Percentiles rank a stretch among this genome's conserved stretches.
phyloP scores from a whole-genome alignment of 2,797 vertebrate species.

The Poeciliopsis infans region DNA sequence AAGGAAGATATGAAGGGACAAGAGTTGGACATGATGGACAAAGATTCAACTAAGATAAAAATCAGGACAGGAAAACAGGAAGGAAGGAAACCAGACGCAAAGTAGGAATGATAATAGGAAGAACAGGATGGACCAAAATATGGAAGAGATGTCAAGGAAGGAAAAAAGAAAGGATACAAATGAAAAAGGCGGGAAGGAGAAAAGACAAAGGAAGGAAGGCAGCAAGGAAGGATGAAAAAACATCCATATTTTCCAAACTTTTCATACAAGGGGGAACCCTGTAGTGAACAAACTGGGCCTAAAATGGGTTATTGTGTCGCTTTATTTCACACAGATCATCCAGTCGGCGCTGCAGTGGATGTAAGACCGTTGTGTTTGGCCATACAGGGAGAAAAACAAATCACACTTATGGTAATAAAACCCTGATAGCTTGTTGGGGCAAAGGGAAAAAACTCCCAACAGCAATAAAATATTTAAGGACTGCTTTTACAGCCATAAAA shows the following conservation, averaged over 20 bases:
- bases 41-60: not conserved
- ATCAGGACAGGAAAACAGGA: not conserved
- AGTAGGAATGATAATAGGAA: not conserved
- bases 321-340: slow-evolving; percentile 19
- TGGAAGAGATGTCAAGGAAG: not conserved
- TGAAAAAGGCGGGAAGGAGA: not conserved
- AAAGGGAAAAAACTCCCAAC: slow-evolving; percentile 25
- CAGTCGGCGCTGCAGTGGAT: slow-evolving; percentile 1
- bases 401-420: slow-evolving; percentile 20
- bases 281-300: not conserved
- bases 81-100: not conserved
- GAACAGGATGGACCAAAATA: not conserved
- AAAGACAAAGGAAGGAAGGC: not conserved
- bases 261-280: not conserved
- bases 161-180: not conserved
- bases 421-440: slow-evolving; percentile 21
- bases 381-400: not conserved
- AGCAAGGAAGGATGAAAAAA: not conserved
- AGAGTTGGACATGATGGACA: not conserved
- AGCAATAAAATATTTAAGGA: slow-evolving; percentile 63
- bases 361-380: not conserved
- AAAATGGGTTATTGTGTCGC: slow-evolving; percentile 1
- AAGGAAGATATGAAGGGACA: not conserved
- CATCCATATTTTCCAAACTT: not conserved
- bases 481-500: slow-evolving; percentile 43